Evolutionary conservation across 2,888 invertebrate genomes (phyloP).

Genomic region (Homarus gammarus): DNA sequence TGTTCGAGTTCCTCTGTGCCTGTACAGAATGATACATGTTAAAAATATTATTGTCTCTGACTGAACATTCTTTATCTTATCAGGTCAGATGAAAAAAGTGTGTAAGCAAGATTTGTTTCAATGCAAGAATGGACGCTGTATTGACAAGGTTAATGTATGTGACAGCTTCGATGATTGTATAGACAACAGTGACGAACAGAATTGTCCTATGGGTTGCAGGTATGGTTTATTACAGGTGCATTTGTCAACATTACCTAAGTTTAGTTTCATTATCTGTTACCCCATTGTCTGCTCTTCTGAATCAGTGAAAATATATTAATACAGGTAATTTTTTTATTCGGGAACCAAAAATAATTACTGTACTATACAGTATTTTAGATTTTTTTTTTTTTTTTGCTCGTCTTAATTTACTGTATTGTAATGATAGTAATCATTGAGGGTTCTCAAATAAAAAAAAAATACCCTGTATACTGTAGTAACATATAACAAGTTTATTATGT

Average conservation of each 20-base stretch:
- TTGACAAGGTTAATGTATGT: constrained; percentile 78
- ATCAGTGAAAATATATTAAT: too few species aligned
- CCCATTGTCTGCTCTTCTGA: too few species aligned
- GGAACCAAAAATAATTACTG: too few species aligned
- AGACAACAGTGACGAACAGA: constrained; percentile 80
- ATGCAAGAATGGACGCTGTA: constrained; percentile 79
- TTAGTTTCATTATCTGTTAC: too few species aligned
- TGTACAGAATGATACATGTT: too few species aligned
- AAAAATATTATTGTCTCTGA: not conserved
- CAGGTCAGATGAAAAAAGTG: constrained; percentile 27
- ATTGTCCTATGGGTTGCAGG: constrained; percentile 77
- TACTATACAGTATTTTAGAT: not conserved
- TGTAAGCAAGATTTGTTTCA: constrained; percentile 77
- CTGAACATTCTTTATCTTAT: not conserved
- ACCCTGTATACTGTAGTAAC: too few species aligned
- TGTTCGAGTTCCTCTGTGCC: too few species aligned
- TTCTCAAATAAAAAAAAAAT: too few species aligned
- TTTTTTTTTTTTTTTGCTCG: not conserved
- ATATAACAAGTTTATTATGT: too few species aligned
- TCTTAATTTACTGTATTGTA: not conserved
- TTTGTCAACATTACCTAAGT: too few species aligned
- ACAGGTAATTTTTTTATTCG: too few species aligned
- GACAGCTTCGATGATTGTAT: constrained; percentile 79
- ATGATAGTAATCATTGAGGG: not conserved
- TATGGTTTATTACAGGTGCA: too few species aligned